phyloP scores from a whole-genome alignment of 2,888 invertebrate species.

The Callyntrura guangdongensis region DNA sequence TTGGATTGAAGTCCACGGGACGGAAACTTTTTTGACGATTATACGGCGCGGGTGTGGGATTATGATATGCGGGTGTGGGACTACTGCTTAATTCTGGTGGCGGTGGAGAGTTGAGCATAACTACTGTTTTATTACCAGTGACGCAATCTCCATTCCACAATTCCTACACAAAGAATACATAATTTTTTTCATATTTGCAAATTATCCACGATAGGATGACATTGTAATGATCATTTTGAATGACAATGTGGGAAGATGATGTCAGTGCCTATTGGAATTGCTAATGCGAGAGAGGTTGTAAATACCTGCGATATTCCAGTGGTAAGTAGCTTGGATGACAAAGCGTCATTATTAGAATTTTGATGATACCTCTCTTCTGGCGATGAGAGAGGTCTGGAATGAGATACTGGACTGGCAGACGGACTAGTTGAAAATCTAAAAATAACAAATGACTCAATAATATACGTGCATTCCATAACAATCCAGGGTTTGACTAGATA shows the following conservation, averaged over 20 bases:
- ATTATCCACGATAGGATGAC: neutral
- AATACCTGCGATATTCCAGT: slow-evolving; percentile 62
- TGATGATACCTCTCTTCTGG: slow-evolving; percentile 72
- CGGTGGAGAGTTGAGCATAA: slow-evolving; percentile 70
- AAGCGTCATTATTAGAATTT: slow-evolving; percentile 46
- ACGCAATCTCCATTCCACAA: slow-evolving; percentile 77
- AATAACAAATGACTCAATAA: slow-evolving; percentile 54
- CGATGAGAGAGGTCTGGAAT: slow-evolving; percentile 74
- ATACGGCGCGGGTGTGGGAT: slow-evolving; percentile 78
- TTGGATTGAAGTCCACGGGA: slow-evolving; percentile 87
- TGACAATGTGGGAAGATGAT: neutral
- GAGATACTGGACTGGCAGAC: slow-evolving; percentile 81
- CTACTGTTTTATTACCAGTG: slow-evolving; percentile 75
- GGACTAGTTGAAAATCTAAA: slow-evolving; percentile 83
- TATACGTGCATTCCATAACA: neutral
- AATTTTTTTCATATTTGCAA: neutral
- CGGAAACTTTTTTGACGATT: slow-evolving; percentile 86
- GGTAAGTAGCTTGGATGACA: slow-evolving; percentile 49
- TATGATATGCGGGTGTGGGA: slow-evolving; percentile 65
- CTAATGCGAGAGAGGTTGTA: neutral
- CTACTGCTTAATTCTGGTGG: slow-evolving; percentile 45
- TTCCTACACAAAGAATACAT: slow-evolving; percentile 60
- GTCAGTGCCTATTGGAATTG: neutral
- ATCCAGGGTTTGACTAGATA: neutral
- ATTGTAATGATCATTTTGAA: neutral